Evolutionary conservation across 2,797 vertebrate species (phyloP), one percentile per base, ranked within the genome.

Genomic region (Pristis pectinata): DNA sequence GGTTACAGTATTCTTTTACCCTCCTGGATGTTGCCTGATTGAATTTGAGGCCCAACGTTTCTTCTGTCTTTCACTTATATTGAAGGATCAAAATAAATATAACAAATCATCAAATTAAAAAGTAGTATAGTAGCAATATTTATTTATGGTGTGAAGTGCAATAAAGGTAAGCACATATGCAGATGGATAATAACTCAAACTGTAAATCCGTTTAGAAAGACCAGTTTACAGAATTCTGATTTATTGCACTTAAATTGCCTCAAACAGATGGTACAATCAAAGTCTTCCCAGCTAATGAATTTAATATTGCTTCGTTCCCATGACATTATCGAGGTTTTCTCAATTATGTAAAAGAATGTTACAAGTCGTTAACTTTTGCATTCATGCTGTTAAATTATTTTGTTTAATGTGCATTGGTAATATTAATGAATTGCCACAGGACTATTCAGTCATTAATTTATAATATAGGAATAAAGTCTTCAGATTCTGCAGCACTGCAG

Each of bases 281-380:
- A 89, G n/a, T 61, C 30, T 74, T 74, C 67, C 41, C 67, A 93
- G 30, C 64, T 72, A 93, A 70, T 70, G 72, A 72, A 61, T 41
- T 64, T 34, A 91, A 41, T 30, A 93, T 93, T 11, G 6, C 37
- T 37, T 93, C 24, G 34, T 34, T 92, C 7, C 34, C 59, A 92
- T n/a, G 70, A 49, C 41, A 93, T 93, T 74, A 93, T 74, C 41
- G 24, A 74, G 24, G 27, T 72, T 49, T 37, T 70, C 24, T 93
- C 67, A 74, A 93, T 67, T 37, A 93, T 93, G 91, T 41, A 72
- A 93, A 72, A 93, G n/a, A 44, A 93, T 44, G 27, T 30, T 49
- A 70, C 61, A 49, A 44, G 27, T 72, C 64, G 72, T 93, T 93
- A 70, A 30, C 70, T 74, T 72, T 30, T 70, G 92, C 41, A 49